phyloP scores from a whole-genome alignment of 2,113 vertebrate genomes.

The Conger conger region DNA sequence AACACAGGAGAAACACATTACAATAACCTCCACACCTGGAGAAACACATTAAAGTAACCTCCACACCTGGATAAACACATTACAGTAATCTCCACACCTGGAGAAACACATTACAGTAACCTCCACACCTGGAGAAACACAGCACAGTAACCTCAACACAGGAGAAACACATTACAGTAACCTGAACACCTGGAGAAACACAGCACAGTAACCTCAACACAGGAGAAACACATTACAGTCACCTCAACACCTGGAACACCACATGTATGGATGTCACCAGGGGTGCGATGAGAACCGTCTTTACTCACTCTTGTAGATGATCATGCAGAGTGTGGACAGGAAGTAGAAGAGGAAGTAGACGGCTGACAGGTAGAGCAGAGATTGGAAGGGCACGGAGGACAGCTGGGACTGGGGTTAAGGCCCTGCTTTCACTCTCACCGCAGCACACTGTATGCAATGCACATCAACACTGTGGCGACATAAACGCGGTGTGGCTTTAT shows the following conservation, averaged over 20 bases:
- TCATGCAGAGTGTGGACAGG: constrained; percentile 68
- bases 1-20: not conserved
- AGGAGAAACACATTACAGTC: too few relatives aligned
- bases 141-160: too few relatives aligned
- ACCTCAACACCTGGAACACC: not conserved
- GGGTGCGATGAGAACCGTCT: not conserved
- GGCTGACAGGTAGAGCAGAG: constrained; percentile 66
- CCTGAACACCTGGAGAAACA: too few relatives aligned
- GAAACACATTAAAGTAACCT: constrained; percentile 14
- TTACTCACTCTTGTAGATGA: constrained; percentile 83
- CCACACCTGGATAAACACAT: too few relatives aligned
- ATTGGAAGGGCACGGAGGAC: constrained; percentile 75
- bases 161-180: constrained; percentile 20
- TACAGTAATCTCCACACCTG: not conserved
- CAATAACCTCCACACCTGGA: constrained; percentile 61
- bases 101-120: not conserved
- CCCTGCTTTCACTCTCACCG: constrained; percentile 39
- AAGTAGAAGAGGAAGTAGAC: constrained; percentile 73
- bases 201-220: constrained; percentile 10
- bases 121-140: too few relatives aligned
- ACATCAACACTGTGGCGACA: not conserved
- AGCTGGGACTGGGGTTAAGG: constrained; percentile 66
- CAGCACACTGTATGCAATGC: too few relatives aligned
- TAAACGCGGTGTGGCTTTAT: too few relatives aligned
- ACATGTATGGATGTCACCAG: too few relatives aligned